These are phyloP conservation scores for Lydus trimaculatus DNA, from an alignment of 2,888 invertebrate species.

Conservation along the genomic window DNA sequence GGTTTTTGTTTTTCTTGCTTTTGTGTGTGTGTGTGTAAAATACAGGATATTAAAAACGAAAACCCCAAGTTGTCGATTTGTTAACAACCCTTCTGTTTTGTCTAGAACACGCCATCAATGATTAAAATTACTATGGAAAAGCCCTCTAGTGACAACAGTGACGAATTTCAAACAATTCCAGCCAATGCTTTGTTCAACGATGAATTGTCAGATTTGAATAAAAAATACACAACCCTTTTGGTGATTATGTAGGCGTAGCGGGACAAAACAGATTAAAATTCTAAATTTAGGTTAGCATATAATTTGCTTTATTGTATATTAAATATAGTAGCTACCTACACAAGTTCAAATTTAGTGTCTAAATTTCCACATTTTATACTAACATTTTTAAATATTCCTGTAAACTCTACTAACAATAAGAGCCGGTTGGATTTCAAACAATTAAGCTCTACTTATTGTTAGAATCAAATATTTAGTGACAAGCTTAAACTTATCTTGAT, in stretches of 20 bases:
- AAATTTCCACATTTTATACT: neutral
- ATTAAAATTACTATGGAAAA: neutral
- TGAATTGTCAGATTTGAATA: slow-evolving; percentile 8
- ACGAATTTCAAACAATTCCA: slow-evolving; percentile 8
- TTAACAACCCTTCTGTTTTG: neutral
- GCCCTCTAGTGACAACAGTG: neutral
- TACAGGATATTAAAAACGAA: neutral
- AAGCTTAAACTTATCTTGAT: no score
- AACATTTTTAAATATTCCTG: no score
- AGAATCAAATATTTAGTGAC: no score
- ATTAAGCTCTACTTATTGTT: no score
- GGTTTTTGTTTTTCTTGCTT: neutral
- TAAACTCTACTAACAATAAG: no score
- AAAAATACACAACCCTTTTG: neutral
- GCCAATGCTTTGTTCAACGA: neutral
- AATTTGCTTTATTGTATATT: neutral
- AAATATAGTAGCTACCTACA: neutral
- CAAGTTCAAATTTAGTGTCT: neutral
- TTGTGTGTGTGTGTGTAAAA: neutral
- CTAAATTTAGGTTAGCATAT: neutral
- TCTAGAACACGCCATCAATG: slow-evolving; percentile 4
- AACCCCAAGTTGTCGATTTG: slow-evolving; percentile 8
- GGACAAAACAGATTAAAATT: neutral
- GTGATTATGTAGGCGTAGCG: neutral
- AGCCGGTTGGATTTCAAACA: no score